Evolutionary conservation across 2,888 invertebrate species (phyloP), one percentile per base, ranked within the genome.

Genomic region (Strigamia crassipes): DNA sequence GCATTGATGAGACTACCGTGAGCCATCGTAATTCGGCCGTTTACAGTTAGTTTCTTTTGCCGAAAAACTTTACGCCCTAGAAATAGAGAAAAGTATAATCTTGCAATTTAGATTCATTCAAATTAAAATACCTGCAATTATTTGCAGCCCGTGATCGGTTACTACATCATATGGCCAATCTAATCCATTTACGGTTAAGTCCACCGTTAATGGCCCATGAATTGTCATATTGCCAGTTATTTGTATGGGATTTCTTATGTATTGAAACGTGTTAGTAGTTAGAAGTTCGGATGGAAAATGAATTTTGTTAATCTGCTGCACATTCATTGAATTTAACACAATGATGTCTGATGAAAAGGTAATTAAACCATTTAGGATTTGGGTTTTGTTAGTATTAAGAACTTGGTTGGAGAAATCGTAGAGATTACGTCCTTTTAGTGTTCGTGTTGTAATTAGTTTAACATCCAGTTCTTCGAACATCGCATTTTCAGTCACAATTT

Each of bases 1-100:
- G 23, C 56, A 56, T 80, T 80, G 27, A 80, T 12, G 34, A n/a
- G 31, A 34, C 38, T 77, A 15, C 78, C 78, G 15, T 9, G 78
- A 34, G 27, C 0, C 78, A 77, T 27, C 1, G 4, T 10, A 31
- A 77, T n/a, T 9, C 10, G 6, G 9, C 56, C 56, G 9, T 18
- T 56, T 9, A 56, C 56, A 18, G 4, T 56, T 18, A 56, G n/a
- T 56, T n/a, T 56, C n/a, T 56, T 9, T 18, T 56, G 56, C 15
- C 12, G 4, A 56, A 56, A 56, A 15, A 9, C 18, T 21, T 56
- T 18, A 15, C 4, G 15, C 21, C 56, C 21, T 56, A 18, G 1
- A 21, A 56, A 18, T 18, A 56, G 18, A 56, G 2, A 0, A 18
- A 51, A 56, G n/a, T 18, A 15, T 5, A 46, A n/a, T 3, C 15